phyloP scores from a whole-genome alignment of 2,113 vertebrate species.

The Charina bottae region DNA sequence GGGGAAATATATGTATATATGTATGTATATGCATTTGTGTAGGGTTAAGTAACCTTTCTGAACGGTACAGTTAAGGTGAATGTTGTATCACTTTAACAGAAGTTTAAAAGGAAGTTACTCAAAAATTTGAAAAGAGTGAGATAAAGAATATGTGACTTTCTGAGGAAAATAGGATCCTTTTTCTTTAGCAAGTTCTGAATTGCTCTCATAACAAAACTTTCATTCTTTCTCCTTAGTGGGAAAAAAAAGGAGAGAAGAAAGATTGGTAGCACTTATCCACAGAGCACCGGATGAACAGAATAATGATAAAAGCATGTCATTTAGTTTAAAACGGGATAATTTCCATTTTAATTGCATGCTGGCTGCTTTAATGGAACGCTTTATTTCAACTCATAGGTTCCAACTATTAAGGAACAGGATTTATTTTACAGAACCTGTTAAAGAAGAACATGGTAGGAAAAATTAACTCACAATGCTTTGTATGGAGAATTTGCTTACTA shows the following conservation, averaged over 20 bases:
- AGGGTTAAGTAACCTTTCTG: not conserved
- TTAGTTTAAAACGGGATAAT: slow-evolving; percentile 24
- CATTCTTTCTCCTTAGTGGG: not conserved
- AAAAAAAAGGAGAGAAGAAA: not conserved
- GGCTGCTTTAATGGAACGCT: slow-evolving; percentile 7
- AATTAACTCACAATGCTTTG: not conserved
- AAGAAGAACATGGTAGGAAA: not conserved
- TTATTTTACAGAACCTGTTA: slow-evolving; percentile 9
- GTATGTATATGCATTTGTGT: not conserved
- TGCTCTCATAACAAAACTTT: slow-evolving; percentile 7
- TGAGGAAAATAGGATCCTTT: slow-evolving; percentile 4
- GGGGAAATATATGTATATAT: not conserved
- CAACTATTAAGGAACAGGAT: not conserved
- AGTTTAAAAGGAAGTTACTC: not conserved
- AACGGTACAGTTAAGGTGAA: slow-evolving; percentile 9
- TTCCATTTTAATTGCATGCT: slow-evolving; percentile 5
- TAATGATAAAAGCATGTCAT: slow-evolving; percentile 22
- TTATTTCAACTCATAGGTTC: slow-evolving; percentile 6
- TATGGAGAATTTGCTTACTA: not conserved
- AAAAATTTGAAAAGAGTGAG: slow-evolving; percentile 6
- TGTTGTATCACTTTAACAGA: not conserved
- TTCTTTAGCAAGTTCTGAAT: slow-evolving; percentile 6
- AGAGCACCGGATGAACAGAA: not conserved
- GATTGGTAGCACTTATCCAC: slow-evolving; percentile 16
- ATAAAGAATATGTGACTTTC: not conserved